These are phyloP conservation scores for Macrobrachium nipponense DNA, from an alignment of 1,140 invertebrate species.

Conservation along the genomic window DNA sequence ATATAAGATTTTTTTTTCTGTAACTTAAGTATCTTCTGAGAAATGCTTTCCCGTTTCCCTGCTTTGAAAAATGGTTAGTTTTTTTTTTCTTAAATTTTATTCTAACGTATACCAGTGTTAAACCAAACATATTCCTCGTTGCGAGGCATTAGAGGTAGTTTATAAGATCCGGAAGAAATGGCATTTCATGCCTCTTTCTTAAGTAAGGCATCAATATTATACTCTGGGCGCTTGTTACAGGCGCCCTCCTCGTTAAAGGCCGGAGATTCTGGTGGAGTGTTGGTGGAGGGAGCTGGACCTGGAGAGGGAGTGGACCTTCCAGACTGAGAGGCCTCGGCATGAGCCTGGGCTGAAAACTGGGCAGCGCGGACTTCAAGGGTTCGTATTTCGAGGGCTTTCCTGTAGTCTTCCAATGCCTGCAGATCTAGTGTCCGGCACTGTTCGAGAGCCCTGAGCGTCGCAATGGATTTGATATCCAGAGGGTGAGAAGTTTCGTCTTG, in stretches of 20 bases:
- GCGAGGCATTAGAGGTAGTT: background rate
- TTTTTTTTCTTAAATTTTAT: too few species aligned
- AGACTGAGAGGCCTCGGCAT: conserved; percentile 12
- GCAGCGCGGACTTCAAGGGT: conserved; percentile 42
- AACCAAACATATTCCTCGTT: too few species aligned
- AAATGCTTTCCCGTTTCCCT: too few species aligned
- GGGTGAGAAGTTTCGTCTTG: conserved; percentile 8
- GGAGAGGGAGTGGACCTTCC: conserved; percentile 43
- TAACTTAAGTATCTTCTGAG: too few species aligned
- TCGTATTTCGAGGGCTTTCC: conserved; percentile 36
- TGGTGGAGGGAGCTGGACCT: conserved; percentile 13
- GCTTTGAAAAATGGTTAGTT: too few species aligned
- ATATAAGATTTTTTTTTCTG: too few species aligned
- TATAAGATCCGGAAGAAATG: background rate
- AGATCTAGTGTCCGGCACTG: conserved; percentile 48
- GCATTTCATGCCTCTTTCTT: conserved; percentile 45
- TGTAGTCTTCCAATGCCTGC: conserved; percentile 42
- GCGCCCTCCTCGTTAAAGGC: conserved; percentile 33
- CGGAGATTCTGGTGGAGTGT: conserved; percentile 44
- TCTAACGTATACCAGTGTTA: too few species aligned
- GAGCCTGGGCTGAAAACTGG: conserved; percentile 23
- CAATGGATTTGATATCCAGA: conserved; percentile 41
- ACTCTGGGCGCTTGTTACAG: conserved; percentile 35
- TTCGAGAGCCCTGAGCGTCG: conserved; percentile 42
- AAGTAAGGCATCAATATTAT: conserved; percentile 45